Evolutionary conservation across 2,888 invertebrate genomes (phyloP), one percentile per base, ranked within the genome.

Genomic region (Tiliacea citrago): DNA sequence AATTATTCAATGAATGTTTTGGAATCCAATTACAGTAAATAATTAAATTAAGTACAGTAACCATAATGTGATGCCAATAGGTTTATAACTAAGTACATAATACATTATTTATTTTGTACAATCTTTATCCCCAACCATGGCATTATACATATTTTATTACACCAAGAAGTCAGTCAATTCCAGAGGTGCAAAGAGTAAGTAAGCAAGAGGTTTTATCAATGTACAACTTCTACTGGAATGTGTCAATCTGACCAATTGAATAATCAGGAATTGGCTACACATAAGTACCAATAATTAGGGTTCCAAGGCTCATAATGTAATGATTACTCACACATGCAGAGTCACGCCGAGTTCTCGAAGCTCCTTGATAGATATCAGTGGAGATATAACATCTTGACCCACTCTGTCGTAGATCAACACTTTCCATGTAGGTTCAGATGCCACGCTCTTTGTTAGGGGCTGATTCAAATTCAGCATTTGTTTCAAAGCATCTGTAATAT

Each of bases 341-440:
- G 99, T 99, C 60, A 99, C 99, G 81, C 99, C 99, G 90, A 99
- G 96, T 93, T 99, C 99, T 88, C 99, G 95, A 7, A 99, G 97
- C 91, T 99, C 99, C 94, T 99, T 99, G 29, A 99, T 98, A 35
- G 99, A 98, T 91, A 99, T 97, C 70, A 99, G 95, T 0, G 99
- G 99, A 21, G 99, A 99, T 89, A 99, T 99, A 68, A 99, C 99
- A 93, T 99, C 99, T 96, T 99, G 99, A 7, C 99, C 99, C 86
- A 98, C 98, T 89, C 98, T 97, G 93, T 99, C 99, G 92, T 99
- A 99, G 81, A 99, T 98, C 79, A 99, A 96, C 75, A 99, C 98
- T 97, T 99, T 99, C 99, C 99, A 99, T 21, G 98, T 98, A 42
- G 99, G 99, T 95, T 99, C 99, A 55, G 98, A 97, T 16, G 98